These are phyloP conservation scores for Hyperoplus lanceolatus DNA, from an alignment of 2,797 vertebrate species.

Conservation along the genomic window DNA sequence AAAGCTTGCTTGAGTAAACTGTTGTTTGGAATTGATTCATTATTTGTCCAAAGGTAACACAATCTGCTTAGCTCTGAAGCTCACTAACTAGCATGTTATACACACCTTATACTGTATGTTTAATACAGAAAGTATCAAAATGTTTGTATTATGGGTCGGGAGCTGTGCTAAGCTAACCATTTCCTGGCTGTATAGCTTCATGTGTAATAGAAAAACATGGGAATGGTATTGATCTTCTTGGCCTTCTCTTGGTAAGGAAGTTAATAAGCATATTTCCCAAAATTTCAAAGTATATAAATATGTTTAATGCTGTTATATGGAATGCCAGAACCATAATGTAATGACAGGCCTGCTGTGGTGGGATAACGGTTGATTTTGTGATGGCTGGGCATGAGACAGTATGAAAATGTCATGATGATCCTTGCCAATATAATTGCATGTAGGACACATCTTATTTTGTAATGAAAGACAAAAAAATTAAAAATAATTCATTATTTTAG, in stretches of 20 bases:
- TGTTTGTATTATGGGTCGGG: no score
- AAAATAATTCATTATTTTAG: no score
- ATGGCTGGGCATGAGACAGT: no score
- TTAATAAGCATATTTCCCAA: not conserved
- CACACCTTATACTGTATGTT: not conserved
- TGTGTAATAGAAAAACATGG: not conserved
- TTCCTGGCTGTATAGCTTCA: not conserved
- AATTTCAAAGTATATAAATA: not conserved
- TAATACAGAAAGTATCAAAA: not conserved
- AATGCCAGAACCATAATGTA: slow-evolving; percentile 1
- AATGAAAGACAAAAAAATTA: no score
- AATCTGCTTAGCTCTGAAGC: not conserved
- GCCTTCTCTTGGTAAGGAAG: not conserved
- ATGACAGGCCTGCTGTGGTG: slow-evolving; percentile 26
- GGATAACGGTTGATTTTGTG: not conserved
- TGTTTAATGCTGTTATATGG: slow-evolving; percentile 6
- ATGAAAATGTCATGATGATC: no score
- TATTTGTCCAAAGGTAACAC: not conserved
- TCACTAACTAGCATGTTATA: not conserved
- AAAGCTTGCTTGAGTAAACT: slow-evolving; percentile 13
- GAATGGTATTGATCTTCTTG: not conserved
- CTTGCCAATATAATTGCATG: no score
- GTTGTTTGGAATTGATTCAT: not conserved
- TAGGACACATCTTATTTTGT: no score
- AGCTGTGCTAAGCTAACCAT: not conserved